Evolutionary conservation across 2,888 invertebrate genomes (phyloP), one percentile per base, ranked within the genome.

Genomic region (Leptinotarsa tumamoca): DNA sequence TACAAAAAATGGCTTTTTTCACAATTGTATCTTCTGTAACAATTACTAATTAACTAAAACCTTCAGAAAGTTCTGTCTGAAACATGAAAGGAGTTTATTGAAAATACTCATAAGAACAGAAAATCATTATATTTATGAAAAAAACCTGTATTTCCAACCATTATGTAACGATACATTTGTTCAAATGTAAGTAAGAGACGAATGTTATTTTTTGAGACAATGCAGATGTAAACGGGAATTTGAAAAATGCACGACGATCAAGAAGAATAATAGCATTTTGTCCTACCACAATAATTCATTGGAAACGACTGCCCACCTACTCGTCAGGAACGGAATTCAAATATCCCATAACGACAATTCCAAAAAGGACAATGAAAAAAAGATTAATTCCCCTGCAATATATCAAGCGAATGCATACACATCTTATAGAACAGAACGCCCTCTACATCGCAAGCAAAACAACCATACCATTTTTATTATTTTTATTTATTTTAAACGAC

Each of bases 401-500:
- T 81, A 82, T 82, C 82, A 80, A 81, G 80, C 72, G 78, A 80
- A 78, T 79, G 73, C 74, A 78, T 80, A 82, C 81, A 81, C 80
- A 83, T 81, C 82, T 82, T 78, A 74, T 79, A 80, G 79, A 75
- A 73, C 74, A 80, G 79, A 81, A 83, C 84, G 84, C 83, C 85
- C 85, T 83, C 85, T 84, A 84, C 85, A 83, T 82, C 78, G 82
- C 85, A 80, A 72, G 81, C 82, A 77, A 82, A 82, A 81, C 85
- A 83, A 83, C 84, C 80, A 80, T 79, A 74, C 75, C 78, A 75
- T 81, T 80, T 80, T 80, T 81, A 80, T 83, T 83, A 83, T 87
- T 87, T 87, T 87, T 86, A 86, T 86, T 86, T 86, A 86, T 86
- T 87, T 86, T 86, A 85, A 85, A 85, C 86, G 86, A 85, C 83